Evolutionary conservation across 30 jellyfish, hydroid and myxozoan species (phyloP).

Genomic region (Pelagia noctiluca): DNA sequence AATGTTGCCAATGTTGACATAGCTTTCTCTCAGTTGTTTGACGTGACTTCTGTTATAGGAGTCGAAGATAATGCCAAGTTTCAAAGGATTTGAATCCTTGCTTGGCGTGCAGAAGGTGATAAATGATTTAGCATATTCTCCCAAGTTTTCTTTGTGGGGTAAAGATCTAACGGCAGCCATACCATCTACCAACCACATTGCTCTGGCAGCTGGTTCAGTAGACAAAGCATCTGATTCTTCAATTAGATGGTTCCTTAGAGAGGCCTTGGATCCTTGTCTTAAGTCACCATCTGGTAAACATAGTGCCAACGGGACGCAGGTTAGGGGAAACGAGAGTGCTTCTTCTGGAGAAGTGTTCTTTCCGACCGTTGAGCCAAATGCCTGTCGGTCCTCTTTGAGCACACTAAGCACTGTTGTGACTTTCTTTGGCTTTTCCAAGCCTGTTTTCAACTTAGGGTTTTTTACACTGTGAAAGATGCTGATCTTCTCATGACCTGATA

Average conservation of each 20-base stretch:
- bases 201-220: constrained; percentile 47
- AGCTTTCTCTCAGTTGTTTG: constrained; percentile 21
- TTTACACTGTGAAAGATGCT: constrained; percentile 31
- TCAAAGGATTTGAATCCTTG: constrained; percentile 42
- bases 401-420: constrained; percentile 31
- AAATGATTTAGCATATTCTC: constrained; percentile 45
- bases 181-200: constrained; percentile 64
- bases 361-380: constrained; percentile 62
- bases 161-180: constrained; percentile 59
- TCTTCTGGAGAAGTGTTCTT: constrained; percentile 70
- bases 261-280: constrained; percentile 58
- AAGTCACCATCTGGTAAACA: constrained; percentile 36
- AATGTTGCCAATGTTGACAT: constrained; percentile 25
- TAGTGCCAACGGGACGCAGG: constrained; percentile 60
- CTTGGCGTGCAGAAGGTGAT: constrained; percentile 30
- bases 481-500: constrained; percentile 1
- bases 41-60: constrained; percentile 47
- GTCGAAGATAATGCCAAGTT: constrained; percentile 47
- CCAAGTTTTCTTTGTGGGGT: constrained; percentile 56
- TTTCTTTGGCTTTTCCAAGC: constrained; percentile 52
- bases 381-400: constrained; percentile 74
- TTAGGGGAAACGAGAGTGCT: constrained; percentile 50
- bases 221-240: constrained; percentile 52
- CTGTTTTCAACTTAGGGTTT: constrained; percentile 39
- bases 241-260: constrained; percentile 40